These are phyloP conservation scores for Dallia pectoralis DNA, from an alignment of 2,797 vertebrate species.

Conservation along the genomic window DNA sequence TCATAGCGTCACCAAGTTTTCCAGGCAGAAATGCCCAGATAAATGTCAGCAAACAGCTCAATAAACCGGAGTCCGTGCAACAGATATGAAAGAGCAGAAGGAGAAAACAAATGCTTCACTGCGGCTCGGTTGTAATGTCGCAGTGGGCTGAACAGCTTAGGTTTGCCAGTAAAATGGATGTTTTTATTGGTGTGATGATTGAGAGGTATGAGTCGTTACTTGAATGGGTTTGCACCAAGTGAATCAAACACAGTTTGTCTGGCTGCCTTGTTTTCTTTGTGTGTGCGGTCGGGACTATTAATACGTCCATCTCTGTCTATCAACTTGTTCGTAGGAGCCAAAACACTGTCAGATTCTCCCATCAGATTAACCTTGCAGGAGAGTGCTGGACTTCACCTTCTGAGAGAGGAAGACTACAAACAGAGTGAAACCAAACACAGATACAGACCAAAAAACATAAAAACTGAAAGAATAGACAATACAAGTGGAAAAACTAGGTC, in stretches of 20 bases:
- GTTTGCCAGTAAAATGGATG: conserved; percentile 52
- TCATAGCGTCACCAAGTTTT: conserved; percentile 84
- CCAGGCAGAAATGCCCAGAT: conserved; percentile 75
- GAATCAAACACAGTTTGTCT: neutral
- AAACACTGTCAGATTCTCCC: conserved; percentile 23
- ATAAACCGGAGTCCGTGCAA: conserved; percentile 61
- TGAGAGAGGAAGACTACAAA: neutral
- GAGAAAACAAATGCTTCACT: neutral
- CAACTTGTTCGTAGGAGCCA: conserved; percentile 7
- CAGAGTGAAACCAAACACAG: neutral
- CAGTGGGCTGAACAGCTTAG: conserved; percentile 64
- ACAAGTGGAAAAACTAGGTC: neutral
- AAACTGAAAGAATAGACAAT: neutral
- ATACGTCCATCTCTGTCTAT: conserved; percentile 22
- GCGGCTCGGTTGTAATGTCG: conserved; percentile 52
- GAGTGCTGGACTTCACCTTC: neutral
- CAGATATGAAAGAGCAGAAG: conserved; percentile 4
- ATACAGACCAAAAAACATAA: neutral
- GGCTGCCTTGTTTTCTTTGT: neutral
- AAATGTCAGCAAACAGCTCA: conserved; percentile 66
- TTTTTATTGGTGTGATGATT: conserved; percentile 59
- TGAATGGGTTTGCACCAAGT: neutral
- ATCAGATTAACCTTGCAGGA: conserved; percentile 25
- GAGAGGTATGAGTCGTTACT: neutral
- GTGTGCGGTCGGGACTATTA: conserved; percentile 6